Conservation (phyloP, 2,888 invertebrate species). For the Cyclophora punctaria region DNA sequence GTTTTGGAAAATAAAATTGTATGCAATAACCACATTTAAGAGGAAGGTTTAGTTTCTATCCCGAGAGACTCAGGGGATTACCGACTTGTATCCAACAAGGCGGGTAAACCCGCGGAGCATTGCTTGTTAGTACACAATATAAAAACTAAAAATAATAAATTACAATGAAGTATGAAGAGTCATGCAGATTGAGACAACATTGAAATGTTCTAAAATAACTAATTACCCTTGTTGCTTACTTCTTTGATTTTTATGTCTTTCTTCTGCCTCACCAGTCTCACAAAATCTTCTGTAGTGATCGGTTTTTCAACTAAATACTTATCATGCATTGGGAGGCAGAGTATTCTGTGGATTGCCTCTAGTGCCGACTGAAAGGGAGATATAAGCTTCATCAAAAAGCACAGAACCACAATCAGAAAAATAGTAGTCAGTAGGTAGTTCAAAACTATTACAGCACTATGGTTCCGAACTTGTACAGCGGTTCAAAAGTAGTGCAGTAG, state of each 20-base stretch:
- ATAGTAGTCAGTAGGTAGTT: too few species aligned
- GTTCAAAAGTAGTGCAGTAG: too few species aligned
- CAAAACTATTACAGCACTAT: too few species aligned
- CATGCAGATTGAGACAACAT: conserved; percentile 18
- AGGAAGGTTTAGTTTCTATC: too few species aligned
- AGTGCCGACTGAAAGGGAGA: conserved; percentile 44
- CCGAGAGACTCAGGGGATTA: too few species aligned
- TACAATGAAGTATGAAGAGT: conserved; percentile 9
- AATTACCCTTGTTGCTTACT: conserved; percentile 64
- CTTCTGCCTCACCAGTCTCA: conserved; percentile 24
- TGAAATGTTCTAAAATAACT: conserved; percentile 39
- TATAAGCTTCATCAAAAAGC: too few species aligned
- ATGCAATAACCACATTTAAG: too few species aligned
- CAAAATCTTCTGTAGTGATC: conserved; percentile 39
- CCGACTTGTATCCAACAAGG: too few species aligned
- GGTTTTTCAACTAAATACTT: conserved; percentile 30
- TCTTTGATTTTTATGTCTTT: conserved; percentile 22
- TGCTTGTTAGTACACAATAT: neutral
- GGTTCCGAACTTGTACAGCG: too few species aligned
- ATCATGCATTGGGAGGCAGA: conserved; percentile 63
- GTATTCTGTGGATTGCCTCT: conserved; percentile 53
- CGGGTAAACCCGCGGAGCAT: too few species aligned
- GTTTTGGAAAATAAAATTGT: too few species aligned
- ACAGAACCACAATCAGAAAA: too few species aligned
- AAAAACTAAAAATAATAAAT: neutral